Percentiles rank a stretch among this genome's conserved stretches.
Conservation (phyloP, 2,888 invertebrate species). For the Plebejus anna region DNA sequence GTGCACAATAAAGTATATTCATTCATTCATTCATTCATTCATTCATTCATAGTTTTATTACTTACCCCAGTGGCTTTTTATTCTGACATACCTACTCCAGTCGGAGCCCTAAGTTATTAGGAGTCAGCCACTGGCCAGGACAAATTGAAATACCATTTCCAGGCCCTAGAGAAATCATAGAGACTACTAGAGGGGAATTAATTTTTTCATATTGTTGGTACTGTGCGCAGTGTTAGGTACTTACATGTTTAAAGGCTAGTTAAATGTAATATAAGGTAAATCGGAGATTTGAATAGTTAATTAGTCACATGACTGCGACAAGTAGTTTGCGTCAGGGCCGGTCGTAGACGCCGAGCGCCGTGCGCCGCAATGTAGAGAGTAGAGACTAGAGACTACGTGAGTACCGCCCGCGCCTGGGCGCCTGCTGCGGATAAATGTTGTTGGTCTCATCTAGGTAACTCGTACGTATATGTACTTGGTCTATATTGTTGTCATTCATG, state of each 20-base stretch:
- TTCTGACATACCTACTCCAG: neutral
- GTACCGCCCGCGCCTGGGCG: neutral
- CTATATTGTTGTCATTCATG: too few relatives aligned
- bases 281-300: neutral
- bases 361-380: neutral
- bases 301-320: slow-evolving; percentile 1
- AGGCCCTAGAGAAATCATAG: too few relatives aligned
- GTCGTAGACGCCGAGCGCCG: neutral
- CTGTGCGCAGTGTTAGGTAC: neutral
- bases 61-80: neutral
- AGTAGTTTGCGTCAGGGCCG: neutral
- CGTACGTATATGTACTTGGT: too few relatives aligned
- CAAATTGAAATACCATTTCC: too few relatives aligned
- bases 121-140: too few relatives aligned
- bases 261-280: neutral
- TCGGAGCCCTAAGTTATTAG: neutral
- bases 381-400: neutral
- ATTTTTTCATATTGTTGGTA: too few relatives aligned
- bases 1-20: too few relatives aligned
- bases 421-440: neutral
- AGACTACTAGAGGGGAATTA: too few relatives aligned
- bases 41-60: neutral
- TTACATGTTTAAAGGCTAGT: neutral
- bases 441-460: neutral
- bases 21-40: too few relatives aligned